Percentiles rank a stretch among this genome's conserved stretches.
phyloP scores from a whole-genome alignment of 2,113 vertebrate genomes.

The Colossoma macropomum region DNA sequence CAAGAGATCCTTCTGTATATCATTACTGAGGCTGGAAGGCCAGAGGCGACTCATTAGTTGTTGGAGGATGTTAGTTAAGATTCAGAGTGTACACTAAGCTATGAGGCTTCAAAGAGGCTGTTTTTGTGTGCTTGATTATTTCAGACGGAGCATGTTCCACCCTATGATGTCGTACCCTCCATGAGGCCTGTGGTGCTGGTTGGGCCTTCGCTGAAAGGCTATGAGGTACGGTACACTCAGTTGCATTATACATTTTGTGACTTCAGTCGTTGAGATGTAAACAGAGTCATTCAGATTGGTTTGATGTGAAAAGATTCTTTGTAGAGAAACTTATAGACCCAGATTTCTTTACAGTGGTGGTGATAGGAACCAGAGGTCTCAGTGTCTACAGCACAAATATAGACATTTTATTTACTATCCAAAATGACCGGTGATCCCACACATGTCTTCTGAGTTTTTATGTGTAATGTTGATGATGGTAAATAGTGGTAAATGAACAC shows the following conservation, averaged over 20 bases:
- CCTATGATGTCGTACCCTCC: constrained; percentile 80
- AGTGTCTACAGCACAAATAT: no score
- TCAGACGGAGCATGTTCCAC: constrained; percentile 77
- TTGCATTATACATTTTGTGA: neutral
- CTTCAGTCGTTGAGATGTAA: neutral
- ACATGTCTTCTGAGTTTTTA: no score
- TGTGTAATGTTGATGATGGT: no score
- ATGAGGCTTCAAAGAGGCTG: constrained; percentile 6
- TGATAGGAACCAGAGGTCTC: no score
- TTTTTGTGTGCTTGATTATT: constrained; percentile 50
- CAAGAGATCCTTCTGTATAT: neutral
- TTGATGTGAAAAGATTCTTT: no score
- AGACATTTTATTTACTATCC: no score
- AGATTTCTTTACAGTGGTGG: no score
- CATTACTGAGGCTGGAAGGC: constrained; percentile 8
- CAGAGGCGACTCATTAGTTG: constrained; percentile 25
- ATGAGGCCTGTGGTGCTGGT: constrained; percentile 81
- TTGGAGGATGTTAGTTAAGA: constrained; percentile 29
- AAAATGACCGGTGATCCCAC: no score
- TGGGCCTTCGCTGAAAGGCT: constrained; percentile 80
- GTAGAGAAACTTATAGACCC: no score
- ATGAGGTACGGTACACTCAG: constrained; percentile 70
- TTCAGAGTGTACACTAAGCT: neutral
- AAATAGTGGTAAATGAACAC: no score
- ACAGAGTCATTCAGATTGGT: no score